Evolutionary conservation across 2,888 invertebrate species (phyloP), one percentile per base, ranked within the genome.

Genomic region (Alsophila aescularia): DNA sequence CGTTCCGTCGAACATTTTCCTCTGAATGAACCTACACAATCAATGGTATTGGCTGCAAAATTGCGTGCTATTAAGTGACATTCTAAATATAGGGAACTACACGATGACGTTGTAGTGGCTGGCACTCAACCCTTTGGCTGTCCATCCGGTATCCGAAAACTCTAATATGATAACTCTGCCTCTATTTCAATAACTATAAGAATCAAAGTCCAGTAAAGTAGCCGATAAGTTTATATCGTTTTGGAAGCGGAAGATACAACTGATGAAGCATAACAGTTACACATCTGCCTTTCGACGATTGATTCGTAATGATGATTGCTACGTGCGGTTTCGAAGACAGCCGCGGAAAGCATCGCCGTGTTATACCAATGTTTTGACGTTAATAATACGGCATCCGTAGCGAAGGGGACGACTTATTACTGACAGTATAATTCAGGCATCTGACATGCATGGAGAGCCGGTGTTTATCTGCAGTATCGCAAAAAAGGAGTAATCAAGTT

Each of bases 41-140:
- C 83, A 83, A 75, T 79, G 77, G 75, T 85, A 87, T 87, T 85
- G 84, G 83, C 81, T 75, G 83, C 87, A 81, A 87, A 89, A 90
- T 89, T 87, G 89, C 84, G 75, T 79, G 80, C 85, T 84, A 89
- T 90, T 90, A 88, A 87, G 83, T 88, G 87, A 85, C 85, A 81
- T 82, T 85, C 89, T 89, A 90, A 90, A 90, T 89, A 87, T 85
- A 86, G 81, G 79, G 78, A 85, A 85, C 79, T 75, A 75, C 67
- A 73, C 76, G 74, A 79, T 81, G 81, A 81, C 79, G 79, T 77
- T 77, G 79, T 81, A 80, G 77, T 73, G 75, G 75, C 75, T 75
- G 70, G 72, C 73, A 73, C 64, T 74, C 75, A 83, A 83, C 82
- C 81, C 83, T 83, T 81, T 81, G 64, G 69, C 66, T 70, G 60